These are phyloP conservation scores for Maccullochella peelii DNA, from an alignment of 2,113 vertebrate genomes.

Conservation along the genomic window DNA sequence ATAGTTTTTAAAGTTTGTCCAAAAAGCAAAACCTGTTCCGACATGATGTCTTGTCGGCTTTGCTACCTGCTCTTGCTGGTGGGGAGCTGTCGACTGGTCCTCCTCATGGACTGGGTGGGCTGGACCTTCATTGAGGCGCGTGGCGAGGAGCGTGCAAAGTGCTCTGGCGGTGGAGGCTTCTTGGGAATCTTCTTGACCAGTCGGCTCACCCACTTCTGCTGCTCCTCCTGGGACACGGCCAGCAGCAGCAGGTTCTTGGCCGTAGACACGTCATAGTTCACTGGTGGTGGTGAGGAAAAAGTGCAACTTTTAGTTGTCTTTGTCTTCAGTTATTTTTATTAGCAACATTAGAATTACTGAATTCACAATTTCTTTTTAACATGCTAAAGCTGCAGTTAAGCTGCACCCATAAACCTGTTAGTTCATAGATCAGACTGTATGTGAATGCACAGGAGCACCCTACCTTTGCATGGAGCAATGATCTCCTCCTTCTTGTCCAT, in stretches of 20 bases:
- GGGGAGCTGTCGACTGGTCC: conserved; percentile 95
- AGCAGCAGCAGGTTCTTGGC: conserved; percentile 97
- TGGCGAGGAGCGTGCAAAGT: conserved; percentile 94
- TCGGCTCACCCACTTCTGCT: conserved; percentile 98
- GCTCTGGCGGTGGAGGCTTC: conserved; percentile 93
- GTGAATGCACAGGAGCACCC: rapidly evolving
- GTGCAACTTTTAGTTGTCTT: background rate
- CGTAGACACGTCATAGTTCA: conserved; percentile 97
- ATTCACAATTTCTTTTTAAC: background rate
- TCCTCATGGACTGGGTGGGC: conserved; percentile 93
- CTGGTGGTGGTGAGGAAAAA: conserved; percentile 71
- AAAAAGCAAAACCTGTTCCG: background rate
- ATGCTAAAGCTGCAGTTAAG: background rate
- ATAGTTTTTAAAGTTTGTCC: background rate
- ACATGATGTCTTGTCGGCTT: background rate
- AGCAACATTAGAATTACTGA: background rate
- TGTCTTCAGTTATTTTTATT: background rate
- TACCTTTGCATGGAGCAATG: conserved; percentile 97
- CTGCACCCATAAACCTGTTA: background rate
- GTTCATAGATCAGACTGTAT: rapidly evolving
- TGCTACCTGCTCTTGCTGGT: conserved; percentile 95
- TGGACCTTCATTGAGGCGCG: conserved; percentile 96
- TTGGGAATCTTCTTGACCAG: conserved; percentile 98
- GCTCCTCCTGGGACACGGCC: conserved; percentile 94
- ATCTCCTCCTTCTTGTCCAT: conserved; percentile 99